Conservation (phyloP, 2,113 vertebrate genomes). For the Rafetus swinhoei region DNA sequence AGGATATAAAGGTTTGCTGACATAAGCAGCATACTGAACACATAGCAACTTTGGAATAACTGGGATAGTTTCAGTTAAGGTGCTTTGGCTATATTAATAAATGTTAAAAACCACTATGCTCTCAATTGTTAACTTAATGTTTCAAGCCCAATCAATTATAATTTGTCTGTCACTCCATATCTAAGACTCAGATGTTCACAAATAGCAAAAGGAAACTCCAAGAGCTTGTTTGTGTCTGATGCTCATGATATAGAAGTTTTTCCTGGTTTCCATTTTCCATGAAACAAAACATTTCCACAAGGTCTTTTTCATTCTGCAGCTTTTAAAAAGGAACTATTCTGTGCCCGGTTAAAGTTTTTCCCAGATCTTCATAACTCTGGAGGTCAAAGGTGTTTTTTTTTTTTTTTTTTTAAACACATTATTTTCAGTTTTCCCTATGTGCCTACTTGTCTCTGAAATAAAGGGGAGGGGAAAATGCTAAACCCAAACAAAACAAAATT, state of each 20-base stretch:
- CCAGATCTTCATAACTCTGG: not conserved
- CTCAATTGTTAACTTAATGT: slow-evolving; percentile 39
- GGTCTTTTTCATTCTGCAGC: not conserved
- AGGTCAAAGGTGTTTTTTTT: not conserved
- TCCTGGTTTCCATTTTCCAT: not conserved
- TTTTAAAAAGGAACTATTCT: not conserved
- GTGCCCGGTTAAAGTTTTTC: not conserved
- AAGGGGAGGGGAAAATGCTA: not conserved
- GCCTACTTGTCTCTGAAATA: not conserved
- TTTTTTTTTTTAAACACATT: too few species aligned
- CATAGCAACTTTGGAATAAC: slow-evolving; percentile 63
- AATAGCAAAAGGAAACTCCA: not conserved
- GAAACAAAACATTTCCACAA: not conserved
- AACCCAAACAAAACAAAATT: not conserved
- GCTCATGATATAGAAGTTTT: not conserved
- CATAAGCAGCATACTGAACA: slow-evolving; percentile 42
- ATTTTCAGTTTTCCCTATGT: not conserved
- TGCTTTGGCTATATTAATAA: slow-evolving; percentile 60
- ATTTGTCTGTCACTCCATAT: slow-evolving; percentile 27
- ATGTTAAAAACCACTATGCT: slow-evolving; percentile 49
- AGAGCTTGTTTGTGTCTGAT: not conserved
- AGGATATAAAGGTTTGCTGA: slow-evolving; percentile 70
- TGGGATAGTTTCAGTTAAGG: slow-evolving; percentile 44
- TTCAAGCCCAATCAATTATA: slow-evolving; percentile 7
- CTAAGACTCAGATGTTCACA: not conserved